A percentile compares a stretch with the other conserved stretches of the same genome.
Conservation (phyloP, 2,797 vertebrate genomes). For the Crenuchus spilurus region DNA sequence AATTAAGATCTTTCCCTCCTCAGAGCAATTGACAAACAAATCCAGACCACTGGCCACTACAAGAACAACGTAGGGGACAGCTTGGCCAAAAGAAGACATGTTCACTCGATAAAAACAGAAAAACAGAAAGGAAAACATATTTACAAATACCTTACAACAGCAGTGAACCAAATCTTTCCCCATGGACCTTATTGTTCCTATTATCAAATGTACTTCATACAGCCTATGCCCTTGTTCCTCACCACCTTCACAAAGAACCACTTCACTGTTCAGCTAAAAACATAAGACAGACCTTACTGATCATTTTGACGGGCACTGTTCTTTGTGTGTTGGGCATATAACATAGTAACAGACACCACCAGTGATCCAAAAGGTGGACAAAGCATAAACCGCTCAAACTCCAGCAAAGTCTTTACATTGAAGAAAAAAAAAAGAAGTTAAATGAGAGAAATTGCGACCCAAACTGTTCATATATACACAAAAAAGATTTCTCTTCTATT, state of each 20-base stretch:
- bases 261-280: neutral
- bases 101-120: slow-evolving; percentile 76
- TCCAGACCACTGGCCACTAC: slow-evolving; percentile 58
- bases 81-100: slow-evolving; percentile 71
- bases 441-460: slow-evolving; percentile 29
- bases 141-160: slow-evolving; percentile 82
- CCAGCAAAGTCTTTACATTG: slow-evolving; percentile 35
- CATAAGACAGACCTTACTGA: slow-evolving; percentile 1
- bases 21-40: slow-evolving; percentile 63
- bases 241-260: slow-evolving; percentile 31
- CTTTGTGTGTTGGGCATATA: neutral
- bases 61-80: slow-evolving; percentile 65
- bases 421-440: neutral
- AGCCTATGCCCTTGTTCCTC: slow-evolving; percentile 19
- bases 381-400: slow-evolving; percentile 19
- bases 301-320: neutral
- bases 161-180: slow-evolving; percentile 57
- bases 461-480: slow-evolving; percentile 50
- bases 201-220: slow-evolving; percentile 22
- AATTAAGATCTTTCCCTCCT: slow-evolving; percentile 65
- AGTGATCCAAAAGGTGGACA: slow-evolving; percentile 8
- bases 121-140: slow-evolving; percentile 63
- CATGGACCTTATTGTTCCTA: slow-evolving; percentile 32
- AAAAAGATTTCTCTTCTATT: slow-evolving; percentile 37
- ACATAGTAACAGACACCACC: slow-evolving; percentile 12